Base-by-base conservation (phyloP, 2,888 invertebrate species). In the Heteropelma amictum region DNA sequence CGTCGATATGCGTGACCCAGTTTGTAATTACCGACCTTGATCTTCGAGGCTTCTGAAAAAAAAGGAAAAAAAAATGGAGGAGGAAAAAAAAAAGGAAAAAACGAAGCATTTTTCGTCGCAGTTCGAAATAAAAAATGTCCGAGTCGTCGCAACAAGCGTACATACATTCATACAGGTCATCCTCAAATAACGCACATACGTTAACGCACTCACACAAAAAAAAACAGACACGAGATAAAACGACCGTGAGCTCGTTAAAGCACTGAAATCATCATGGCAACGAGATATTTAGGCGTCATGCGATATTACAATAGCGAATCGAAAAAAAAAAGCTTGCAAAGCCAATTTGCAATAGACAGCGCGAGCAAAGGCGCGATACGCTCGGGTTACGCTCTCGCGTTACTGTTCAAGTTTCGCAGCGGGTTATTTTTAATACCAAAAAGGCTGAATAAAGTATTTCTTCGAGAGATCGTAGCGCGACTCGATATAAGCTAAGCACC, bases 381-480 rank as follows among this genome's bases (percentile, higher is more conserved):
- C 77, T 71, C 77, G 72, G 47, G 76, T 79, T 78, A 77, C 78
- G 69, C 70, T 26, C 45, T 30, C 60, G 64, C 54, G 65, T 67
- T 67, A 64, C 76, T 72, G 35, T 76, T 72, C 19, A 33, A 63
- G 71, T 67, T 72, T 70, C 72, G 77, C 72, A 69, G 77, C 69
- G 63, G 72, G 77, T 81, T 83, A 82, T 82, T 76, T 80, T 77
- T 80, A 78, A 83, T 80, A 71, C 77, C 64, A 71, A 75, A 77
- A 79, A 79, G 76, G 73, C 77, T 77, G 69, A 53, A 72, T 79
- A 68, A 72, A 77, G 79, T 71, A 68, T 77, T 75, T 75, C 30
- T 54, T 54, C 77, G 68, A 70, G 74, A 72, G 75, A 76, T 77
- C 78, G 84, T 35, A 72, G 77, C 67, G 65, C 56, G 61, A 63